Evolutionary conservation across 2,113 vertebrate species (phyloP).

Genomic region (Hymenochirus boettgeri): DNA sequence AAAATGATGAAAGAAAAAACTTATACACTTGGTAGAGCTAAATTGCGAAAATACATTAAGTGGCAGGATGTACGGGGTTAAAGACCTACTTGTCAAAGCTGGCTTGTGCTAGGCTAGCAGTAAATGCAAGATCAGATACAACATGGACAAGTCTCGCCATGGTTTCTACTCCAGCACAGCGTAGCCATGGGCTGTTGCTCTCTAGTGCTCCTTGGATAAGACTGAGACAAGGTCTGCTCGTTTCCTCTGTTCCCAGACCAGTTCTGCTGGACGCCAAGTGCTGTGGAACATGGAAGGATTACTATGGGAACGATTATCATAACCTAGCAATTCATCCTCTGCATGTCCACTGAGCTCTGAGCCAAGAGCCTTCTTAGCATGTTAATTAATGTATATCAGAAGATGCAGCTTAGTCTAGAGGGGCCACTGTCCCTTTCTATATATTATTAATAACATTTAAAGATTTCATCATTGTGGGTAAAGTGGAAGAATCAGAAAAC

Average conservation of each 20-base stretch:
- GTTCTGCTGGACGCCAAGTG: conserved; percentile 61
- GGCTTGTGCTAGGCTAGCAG: conserved; percentile 74
- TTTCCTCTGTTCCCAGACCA: conserved; percentile 72
- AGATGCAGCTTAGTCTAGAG: too few relatives aligned
- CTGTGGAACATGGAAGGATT: conserved; percentile 55
- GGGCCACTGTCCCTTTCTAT: too few relatives aligned
- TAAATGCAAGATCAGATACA: conserved; percentile 74
- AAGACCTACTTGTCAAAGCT: conserved; percentile 88
- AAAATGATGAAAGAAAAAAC: neutral
- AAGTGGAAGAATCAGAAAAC: too few relatives aligned
- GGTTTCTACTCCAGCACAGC: conserved; percentile 82
- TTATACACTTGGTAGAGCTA: neutral
- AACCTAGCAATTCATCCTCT: too few relatives aligned
- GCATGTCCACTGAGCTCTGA: too few relatives aligned
- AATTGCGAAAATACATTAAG: neutral
- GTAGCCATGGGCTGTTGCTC: conserved; percentile 69
- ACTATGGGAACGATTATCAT: too few relatives aligned
- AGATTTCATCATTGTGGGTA: too few relatives aligned
- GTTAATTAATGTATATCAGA: too few relatives aligned
- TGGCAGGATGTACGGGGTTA: neutral
- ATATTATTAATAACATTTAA: too few relatives aligned
- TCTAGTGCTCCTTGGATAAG: conserved; percentile 80
- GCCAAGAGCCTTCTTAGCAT: too few relatives aligned
- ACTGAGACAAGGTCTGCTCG: conserved; percentile 64
- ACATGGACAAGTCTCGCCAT: conserved; percentile 80